phyloP scores from a whole-genome alignment of 2,888 invertebrate genomes.

The Apodemia hepburni region DNA sequence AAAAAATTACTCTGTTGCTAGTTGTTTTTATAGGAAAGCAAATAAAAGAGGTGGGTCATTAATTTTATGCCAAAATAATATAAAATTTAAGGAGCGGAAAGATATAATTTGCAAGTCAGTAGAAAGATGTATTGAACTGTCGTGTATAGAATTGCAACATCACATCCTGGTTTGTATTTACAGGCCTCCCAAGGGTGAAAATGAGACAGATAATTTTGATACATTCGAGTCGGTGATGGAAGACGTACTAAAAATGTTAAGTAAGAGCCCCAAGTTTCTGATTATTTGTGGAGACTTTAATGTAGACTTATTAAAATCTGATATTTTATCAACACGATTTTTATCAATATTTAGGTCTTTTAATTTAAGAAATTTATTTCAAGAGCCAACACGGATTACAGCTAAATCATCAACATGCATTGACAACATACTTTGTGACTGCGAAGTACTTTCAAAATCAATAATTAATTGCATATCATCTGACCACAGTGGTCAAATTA shows the following conservation, averaged over 20 bases:
- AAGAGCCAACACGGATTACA: not conserved
- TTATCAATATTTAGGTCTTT: not conserved
- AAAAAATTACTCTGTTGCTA: not conserved
- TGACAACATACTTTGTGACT: not conserved
- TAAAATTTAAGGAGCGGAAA: not conserved
- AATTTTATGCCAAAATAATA: not conserved
- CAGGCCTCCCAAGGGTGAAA: not conserved
- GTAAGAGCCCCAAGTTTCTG: not conserved
- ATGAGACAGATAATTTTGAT: not conserved
- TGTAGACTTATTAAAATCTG: not conserved
- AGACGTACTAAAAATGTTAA: not conserved
- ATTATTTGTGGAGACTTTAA: not conserved
- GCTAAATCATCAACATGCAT: not conserved
- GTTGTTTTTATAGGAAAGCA: not conserved
- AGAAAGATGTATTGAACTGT: not conserved
- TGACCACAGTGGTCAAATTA: not conserved
- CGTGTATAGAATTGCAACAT: not conserved
- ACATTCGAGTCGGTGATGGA: not conserved
- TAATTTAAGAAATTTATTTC: not conserved
- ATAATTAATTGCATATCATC: not conserved
- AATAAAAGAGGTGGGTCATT: not conserved
- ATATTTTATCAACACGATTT: not conserved
- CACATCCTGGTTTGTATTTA: not conserved
- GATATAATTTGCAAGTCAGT: not conserved
- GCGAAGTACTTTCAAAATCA: not conserved